Percentiles rank a stretch among this genome's conserved stretches.
These are phyloP conservation scores for Lophotis ruficrista DNA, from an alignment of 2,113 vertebrate genomes.

Conservation along the genomic window DNA sequence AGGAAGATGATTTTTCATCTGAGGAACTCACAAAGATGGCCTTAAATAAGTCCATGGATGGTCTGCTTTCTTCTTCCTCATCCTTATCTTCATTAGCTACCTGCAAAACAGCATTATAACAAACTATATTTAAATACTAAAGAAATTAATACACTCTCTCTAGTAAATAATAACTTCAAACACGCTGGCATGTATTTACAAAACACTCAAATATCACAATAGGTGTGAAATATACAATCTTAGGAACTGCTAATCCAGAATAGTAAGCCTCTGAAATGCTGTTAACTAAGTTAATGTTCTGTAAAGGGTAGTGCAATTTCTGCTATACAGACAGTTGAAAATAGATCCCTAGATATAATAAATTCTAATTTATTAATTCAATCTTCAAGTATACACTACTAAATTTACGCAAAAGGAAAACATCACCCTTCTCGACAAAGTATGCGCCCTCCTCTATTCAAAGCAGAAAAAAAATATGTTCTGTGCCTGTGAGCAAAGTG, in stretches of 20 bases:
- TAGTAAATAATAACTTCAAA: background rate
- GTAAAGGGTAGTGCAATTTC: background rate
- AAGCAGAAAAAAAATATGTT: background rate
- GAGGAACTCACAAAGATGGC: constrained; percentile 94
- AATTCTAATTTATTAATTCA: background rate
- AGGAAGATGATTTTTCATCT: constrained; percentile 89
- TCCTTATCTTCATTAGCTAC: constrained; percentile 9
- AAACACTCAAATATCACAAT: background rate
- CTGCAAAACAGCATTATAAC: background rate
- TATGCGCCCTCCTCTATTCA: background rate
- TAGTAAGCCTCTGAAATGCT: background rate
- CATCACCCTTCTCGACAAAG: background rate
- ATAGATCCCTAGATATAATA: background rate
- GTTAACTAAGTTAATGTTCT: background rate
- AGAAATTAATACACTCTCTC: background rate
- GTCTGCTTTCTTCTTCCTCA: constrained; percentile 80
- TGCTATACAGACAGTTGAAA: background rate
- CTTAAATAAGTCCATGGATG: constrained; percentile 94
- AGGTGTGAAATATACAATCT: background rate
- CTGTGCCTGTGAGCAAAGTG: background rate
- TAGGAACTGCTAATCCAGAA: background rate
- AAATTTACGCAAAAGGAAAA: background rate
- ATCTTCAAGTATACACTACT: background rate
- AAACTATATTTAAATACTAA: background rate
- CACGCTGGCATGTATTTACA: background rate